These are phyloP conservation scores for Epizoanthus rinbou DNA, from an alignment of 92 coral and sea anemone genomes.

Conservation along the genomic window DNA sequence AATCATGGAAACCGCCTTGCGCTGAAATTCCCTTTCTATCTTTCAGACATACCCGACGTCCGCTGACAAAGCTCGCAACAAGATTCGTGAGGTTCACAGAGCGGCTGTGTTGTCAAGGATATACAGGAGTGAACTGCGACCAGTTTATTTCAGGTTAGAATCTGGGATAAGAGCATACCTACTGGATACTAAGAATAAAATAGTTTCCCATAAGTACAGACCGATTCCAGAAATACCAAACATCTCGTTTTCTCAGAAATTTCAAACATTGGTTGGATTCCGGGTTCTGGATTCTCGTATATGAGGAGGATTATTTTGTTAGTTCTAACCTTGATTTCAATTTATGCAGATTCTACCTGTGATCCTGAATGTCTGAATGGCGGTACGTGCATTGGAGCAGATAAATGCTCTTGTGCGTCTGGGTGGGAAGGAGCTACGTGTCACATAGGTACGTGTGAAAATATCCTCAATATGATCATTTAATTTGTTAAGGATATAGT, in stretches of 20 bases:
- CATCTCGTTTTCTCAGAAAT: no score
- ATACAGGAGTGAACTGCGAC: conserved; percentile 54
- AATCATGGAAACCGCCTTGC: no score
- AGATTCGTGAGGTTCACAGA: conserved; percentile 49
- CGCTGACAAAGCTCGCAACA: conserved; percentile 45
- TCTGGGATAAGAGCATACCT: neutral
- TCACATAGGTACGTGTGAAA: conserved; percentile 50
- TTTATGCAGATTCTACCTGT: conserved; percentile 42
- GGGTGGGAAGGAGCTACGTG: conserved; percentile 68
- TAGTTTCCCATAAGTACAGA: no score
- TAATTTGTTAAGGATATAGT: no score
- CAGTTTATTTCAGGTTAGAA: conserved; percentile 45
- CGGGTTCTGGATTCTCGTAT: no score
- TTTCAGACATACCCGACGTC: conserved; percentile 47
- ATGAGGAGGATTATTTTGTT: no score
- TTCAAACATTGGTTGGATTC: no score
- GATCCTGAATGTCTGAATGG: conserved; percentile 74
- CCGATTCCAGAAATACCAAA: no score
- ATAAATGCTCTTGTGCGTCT: conserved; percentile 57
- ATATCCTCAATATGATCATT: no score
- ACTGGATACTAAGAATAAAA: no score
- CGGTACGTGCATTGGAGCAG: conserved; percentile 51
- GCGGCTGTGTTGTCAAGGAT: conserved; percentile 57
- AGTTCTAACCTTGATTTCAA: no score
- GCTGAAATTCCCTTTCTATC: neutral